Evolutionary conservation across 2,888 invertebrate species (phyloP).

Genomic region (Ophion obscuratus): DNA sequence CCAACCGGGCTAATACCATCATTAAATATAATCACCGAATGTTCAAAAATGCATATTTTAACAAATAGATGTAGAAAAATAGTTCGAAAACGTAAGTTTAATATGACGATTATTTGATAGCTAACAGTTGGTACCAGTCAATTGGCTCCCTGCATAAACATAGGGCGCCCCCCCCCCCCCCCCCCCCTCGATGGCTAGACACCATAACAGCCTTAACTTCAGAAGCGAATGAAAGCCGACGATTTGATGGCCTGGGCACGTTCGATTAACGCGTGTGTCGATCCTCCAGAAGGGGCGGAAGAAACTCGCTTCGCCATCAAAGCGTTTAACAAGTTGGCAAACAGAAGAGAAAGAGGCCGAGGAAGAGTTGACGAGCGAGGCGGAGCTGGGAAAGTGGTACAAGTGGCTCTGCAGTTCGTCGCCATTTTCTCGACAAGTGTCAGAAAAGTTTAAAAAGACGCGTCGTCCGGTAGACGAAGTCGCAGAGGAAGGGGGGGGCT

Average conservation of each 20-base stretch:
- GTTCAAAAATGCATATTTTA: too few relatives aligned
- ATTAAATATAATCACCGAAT: too few relatives aligned
- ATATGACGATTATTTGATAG: too few relatives aligned
- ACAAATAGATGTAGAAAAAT: too few relatives aligned
- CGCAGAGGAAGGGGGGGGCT: neutral
- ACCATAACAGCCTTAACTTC: neutral
- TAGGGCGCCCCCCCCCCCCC: too few relatives aligned
- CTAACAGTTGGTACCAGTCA: too few relatives aligned
- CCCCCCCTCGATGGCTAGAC: too few relatives aligned
- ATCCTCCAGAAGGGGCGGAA: neutral
- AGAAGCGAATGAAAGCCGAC: neutral
- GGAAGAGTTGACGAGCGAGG: neutral
- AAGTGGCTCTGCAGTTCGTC: neutral
- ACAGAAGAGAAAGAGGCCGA: conserved; percentile 3
- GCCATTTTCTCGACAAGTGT: conserved; percentile 21
- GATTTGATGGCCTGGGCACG: neutral
- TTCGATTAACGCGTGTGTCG: conserved; percentile 8
- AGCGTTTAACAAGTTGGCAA: conserved; percentile 35
- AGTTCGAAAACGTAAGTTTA: too few relatives aligned
- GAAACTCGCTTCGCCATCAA: neutral
- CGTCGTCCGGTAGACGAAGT: conserved; percentile 2
- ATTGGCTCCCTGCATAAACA: too few relatives aligned
- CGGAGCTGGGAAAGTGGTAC: neutral
- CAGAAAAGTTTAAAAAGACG: conserved; percentile 26
- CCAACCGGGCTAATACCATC: too few relatives aligned